Evolutionary conservation across 2,797 vertebrate genomes (phyloP).

Genomic region (Sardinella longiceps): DNA sequence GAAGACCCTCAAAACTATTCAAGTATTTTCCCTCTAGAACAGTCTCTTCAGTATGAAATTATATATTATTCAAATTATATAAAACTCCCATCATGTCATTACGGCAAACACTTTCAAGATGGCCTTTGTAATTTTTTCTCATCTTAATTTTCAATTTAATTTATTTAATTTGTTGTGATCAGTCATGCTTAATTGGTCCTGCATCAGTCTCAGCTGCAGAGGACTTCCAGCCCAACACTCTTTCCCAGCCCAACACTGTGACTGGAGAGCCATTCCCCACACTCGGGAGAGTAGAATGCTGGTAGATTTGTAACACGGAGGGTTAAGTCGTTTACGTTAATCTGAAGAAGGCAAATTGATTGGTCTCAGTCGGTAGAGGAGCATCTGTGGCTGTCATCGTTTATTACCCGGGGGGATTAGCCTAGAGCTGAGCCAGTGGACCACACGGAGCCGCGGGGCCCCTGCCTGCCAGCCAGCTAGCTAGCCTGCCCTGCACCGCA

Average conservation of each 20-base stretch:
- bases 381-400: constrained; percentile 85
- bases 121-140: neutral
- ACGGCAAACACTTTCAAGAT: neutral
- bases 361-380: constrained; percentile 73
- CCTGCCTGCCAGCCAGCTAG: constrained; percentile 22
- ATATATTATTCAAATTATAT: neutral
- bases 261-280: constrained; percentile 39
- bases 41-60: neutral
- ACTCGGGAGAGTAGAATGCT: constrained; percentile 54
- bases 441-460: constrained; percentile 38
- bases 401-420: constrained; percentile 78
- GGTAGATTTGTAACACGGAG: constrained; percentile 69
- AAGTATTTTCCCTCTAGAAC: neutral
- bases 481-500: neutral
- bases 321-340: constrained; percentile 87
- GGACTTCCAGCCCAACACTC: neutral
- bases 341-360: constrained; percentile 83
- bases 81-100: neutral
- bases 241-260: neutral
- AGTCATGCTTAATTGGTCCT: constrained; percentile 7
- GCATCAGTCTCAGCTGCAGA: neutral
- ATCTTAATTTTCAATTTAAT: neutral
- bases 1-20: neutral
- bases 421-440: constrained; percentile 43
- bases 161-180: constrained; percentile 4